Percentiles rank a stretch among this genome's conserved stretches.
Evolutionary conservation across 2,888 invertebrate genomes (phyloP).

Genomic region (Tryphoninae sp.): DNA sequence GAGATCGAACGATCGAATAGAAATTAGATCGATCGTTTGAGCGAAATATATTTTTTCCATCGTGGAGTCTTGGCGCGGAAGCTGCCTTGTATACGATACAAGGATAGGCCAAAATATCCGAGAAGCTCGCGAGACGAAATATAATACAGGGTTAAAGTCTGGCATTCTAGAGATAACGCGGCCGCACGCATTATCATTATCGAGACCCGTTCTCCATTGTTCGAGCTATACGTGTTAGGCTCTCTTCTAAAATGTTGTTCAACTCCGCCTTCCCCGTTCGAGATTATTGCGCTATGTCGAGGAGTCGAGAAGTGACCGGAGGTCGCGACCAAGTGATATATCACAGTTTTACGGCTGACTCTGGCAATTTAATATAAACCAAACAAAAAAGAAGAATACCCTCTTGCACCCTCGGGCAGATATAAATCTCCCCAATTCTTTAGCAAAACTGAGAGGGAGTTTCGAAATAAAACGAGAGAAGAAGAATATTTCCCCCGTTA

Average conservation of each 20-base stretch:
- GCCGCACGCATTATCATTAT: constrained; percentile 1
- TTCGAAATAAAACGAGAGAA: constrained; percentile 47
- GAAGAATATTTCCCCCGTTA: background rate
- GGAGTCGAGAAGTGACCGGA: background rate
- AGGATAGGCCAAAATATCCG: too few species aligned
- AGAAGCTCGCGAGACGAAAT: background rate
- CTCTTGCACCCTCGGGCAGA: constrained; percentile 52
- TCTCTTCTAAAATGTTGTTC: background rate
- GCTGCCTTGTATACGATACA: background rate
- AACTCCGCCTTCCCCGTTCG: background rate
- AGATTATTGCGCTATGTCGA: constrained; percentile 9
- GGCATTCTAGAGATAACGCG: background rate
- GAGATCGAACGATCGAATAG: too few species aligned
- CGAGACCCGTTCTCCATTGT: background rate
- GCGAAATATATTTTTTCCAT: background rate
- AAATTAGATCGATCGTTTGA: background rate
- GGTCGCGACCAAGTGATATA: constrained; percentile 36
- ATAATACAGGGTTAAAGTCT: constrained; percentile 18
- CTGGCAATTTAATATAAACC: too few species aligned
- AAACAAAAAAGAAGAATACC: constrained; percentile 41
- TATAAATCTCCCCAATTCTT: constrained; percentile 28
- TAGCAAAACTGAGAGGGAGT: constrained; percentile 32
- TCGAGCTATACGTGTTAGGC: background rate
- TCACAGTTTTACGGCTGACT: too few species aligned
- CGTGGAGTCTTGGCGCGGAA: background rate